A percentile compares a stretch with the other conserved stretches of the same genome.
Evolutionary conservation across 2,113 vertebrate genomes (phyloP).

Genomic region (Stomatorhinus ivindoensis): DNA sequence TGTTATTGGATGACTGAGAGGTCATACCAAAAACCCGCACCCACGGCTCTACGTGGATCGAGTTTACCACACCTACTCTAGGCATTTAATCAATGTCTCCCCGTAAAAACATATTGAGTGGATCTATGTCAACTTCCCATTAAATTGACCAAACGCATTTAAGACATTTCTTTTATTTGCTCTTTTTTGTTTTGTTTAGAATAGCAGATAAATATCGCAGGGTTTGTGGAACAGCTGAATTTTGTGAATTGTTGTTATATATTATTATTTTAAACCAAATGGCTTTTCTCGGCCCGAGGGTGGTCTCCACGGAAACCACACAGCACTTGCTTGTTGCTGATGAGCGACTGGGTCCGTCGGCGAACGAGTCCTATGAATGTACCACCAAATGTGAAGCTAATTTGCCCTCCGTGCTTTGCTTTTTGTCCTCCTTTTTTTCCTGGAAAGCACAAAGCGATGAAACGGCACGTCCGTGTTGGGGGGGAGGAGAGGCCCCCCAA

Average conservation of each 20-base stretch:
- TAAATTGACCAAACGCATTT: not conserved
- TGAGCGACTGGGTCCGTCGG: slow-evolving; percentile 2
- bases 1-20: too few relatives aligned
- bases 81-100: not conserved
- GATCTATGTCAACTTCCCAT: not conserved
- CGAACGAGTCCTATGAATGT: slow-evolving; percentile 50
- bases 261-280: not conserved
- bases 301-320: slow-evolving; percentile 22
- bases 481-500: slow-evolving; percentile 12
- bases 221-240: not conserved
- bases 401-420: slow-evolving; percentile 31
- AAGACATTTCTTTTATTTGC: not conserved
- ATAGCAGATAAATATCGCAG: not conserved
- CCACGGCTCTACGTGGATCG: too few relatives aligned
- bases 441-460: slow-evolving; percentile 48
- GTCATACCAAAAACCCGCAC: too few relatives aligned
- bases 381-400: slow-evolving; percentile 62
- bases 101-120: not conserved
- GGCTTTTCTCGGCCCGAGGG: not conserved
- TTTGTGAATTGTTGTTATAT: not conserved
- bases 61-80: too few relatives aligned
- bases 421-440: slow-evolving; percentile 18
- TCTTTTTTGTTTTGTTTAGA: slow-evolving; percentile 8
- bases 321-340: not conserved
- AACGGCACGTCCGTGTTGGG: not conserved